These are phyloP conservation scores for Aporophyla lueneburgensis DNA, from an alignment of 2,888 invertebrate genomes.

Conservation along the genomic window DNA sequence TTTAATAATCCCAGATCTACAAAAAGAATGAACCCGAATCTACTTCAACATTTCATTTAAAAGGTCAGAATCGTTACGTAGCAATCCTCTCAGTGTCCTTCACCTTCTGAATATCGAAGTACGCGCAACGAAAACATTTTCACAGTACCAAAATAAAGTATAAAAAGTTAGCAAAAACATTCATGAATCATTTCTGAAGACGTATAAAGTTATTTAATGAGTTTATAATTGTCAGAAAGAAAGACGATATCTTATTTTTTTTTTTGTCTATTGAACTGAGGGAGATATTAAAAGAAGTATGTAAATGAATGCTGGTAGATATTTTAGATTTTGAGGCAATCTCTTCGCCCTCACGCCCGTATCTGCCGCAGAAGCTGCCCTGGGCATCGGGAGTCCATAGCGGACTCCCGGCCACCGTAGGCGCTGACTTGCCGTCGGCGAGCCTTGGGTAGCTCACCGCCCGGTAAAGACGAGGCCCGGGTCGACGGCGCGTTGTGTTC, in stretches of 20 bases:
- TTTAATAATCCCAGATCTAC: background rate
- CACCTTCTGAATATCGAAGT: constrained; percentile 26
- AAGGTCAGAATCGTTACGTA: constrained; percentile 24
- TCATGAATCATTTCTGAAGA: constrained; percentile 41
- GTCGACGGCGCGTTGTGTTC: no score
- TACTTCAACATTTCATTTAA: background rate
- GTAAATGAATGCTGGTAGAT: background rate
- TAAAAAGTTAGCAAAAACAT: constrained; percentile 19
- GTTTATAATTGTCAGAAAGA: constrained; percentile 40
- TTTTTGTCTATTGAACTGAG: background rate
- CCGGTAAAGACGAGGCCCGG: no score
- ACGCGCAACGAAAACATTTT: constrained; percentile 3
- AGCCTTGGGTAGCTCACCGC: no score
- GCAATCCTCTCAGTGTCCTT: constrained; percentile 15
- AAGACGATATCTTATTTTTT: constrained; percentile 9
- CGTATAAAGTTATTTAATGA: constrained; percentile 28
- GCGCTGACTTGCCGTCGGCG: no score
- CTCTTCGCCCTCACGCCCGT: no score
- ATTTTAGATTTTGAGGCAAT: background rate
- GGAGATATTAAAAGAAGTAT: background rate
- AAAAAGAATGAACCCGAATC: background rate
- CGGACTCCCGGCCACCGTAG: no score
- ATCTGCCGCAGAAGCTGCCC: no score
- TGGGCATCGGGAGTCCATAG: no score
- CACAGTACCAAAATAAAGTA: background rate